Evolutionary conservation across 2,113 vertebrate species (phyloP), one percentile per base, ranked within the genome.

Genomic region (Candoia aspera): DNA sequence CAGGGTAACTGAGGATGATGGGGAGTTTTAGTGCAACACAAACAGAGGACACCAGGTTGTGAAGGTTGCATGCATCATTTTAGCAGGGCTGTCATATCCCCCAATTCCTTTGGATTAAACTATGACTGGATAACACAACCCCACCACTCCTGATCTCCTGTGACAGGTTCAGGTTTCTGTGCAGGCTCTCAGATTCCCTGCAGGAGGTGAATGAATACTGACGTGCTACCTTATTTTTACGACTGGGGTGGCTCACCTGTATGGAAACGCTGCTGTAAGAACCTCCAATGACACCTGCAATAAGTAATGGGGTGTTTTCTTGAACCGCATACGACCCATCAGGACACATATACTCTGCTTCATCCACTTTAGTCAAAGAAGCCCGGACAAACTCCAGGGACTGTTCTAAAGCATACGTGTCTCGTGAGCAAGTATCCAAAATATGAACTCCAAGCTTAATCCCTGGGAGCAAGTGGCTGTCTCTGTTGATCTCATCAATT

Each of bases 261-360:
- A 99, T 99, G 90, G 99, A 99, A 90, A 99, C 99, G 0, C 99
- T 99, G 97, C 99, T 99, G 90, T 99, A 99, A 84, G 99, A 99
- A 9, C 99, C 99, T 0, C 99, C 99, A 23, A 99, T 99, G 94
- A 99, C 99, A 19, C 98, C 99, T 0, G 98, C 98, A 5, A 99
- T 99, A 86, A 99, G 97, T n/a, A 99, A 96, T 0, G 99, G 99
- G 90, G 98, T 98, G 94, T 99, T 99, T 83, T 99, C 99, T 96
- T 99, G 99, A 95, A 99, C 97, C 60, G 99, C 99, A 2, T 99
- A 99, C 0, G 99, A 99, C 84, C 99, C 99, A 5, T 99, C 99
- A 5, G 99, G 99, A 95, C 99, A 99, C 97, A 99, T 99, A 92
- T 99, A 99, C 94, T 99, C 99, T 0, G 99, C 98, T 98, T 99